Evolutionary conservation across 2,888 invertebrate genomes (phyloP), one percentile per base, ranked within the genome.

Genomic region (Pollenia labialis): DNA sequence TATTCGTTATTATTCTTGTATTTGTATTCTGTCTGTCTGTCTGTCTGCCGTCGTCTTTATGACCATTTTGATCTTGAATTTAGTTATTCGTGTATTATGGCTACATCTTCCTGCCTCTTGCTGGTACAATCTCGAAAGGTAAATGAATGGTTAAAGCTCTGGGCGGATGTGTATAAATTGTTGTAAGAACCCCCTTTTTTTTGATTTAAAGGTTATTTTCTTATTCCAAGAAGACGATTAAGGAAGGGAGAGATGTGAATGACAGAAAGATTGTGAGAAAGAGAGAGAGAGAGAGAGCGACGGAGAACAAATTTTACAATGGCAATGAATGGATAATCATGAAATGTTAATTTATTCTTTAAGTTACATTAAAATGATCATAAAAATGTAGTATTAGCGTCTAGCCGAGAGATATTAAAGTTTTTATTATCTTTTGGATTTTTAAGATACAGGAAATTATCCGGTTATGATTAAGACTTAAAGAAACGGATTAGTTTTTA

Each of bases 61-160:
- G 81, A 81, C 80, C 86, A 85, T 79, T 87, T 85, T 85, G 87
- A 87, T 85, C 87, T 87, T 87, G 87, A 87, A 87, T 87, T 87
- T 76, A 72, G 76, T 81, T 81, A 81, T 80, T 71, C 79, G 62
- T 77, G 75, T 83, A 60, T 74, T 82, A 50, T 79, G 54, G 71
- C 50, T 3, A 68, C 76, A 76, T 76, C 68, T 82, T 86, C 48
- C 80, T 74, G 62, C 69, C 56, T 76, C 64, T 85, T 60, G 68
- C 23, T 60, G 50, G 48, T 46, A 56, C n/a, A 23, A 42, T 69
- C 60, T 56, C 23, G n/a, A 56, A 71, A 77, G 42, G 16, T 52
- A 68, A 66, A 12, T 85, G 50, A 50, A 81, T 82, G 79, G 44
- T 69, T 81, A 68, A 81, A 81, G 81, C 84, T 84, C 74, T 84